Conservation (phyloP, 2,797 vertebrate genomes). For the Trichosurus vulpecula region DNA sequence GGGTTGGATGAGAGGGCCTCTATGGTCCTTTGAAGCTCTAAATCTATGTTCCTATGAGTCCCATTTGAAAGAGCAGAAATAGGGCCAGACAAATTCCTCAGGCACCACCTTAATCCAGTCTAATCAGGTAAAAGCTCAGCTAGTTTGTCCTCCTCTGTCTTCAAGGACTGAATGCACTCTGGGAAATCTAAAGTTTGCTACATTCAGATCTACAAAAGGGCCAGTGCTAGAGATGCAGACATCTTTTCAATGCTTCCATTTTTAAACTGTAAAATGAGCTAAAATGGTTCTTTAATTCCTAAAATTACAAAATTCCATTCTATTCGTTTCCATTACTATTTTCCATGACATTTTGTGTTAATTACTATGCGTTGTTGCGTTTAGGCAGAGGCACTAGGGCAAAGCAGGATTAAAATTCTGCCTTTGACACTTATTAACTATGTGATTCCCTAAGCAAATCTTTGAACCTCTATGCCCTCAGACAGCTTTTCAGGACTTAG, state of each 20-base stretch:
- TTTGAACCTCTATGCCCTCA: not conserved
- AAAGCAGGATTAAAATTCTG: not conserved
- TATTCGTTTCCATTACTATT: slow-evolving; percentile 12
- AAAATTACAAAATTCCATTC: slow-evolving; percentile 27
- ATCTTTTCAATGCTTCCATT: slow-evolving; percentile 6
- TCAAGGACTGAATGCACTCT: not conserved
- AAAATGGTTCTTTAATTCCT: slow-evolving; percentile 4
- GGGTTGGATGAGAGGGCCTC: not conserved
- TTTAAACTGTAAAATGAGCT: slow-evolving; percentile 18
- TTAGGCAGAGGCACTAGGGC: not conserved
- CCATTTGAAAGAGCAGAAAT: slow-evolving; percentile 14
- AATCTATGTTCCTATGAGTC: not conserved
- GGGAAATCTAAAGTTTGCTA: not conserved
- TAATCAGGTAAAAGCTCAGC: slow-evolving; percentile 4
- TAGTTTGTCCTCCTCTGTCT: not conserved
- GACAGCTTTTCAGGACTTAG: not conserved
- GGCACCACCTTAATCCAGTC: not conserved
- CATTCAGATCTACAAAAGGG: not conserved
- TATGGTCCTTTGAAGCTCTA: not conserved
- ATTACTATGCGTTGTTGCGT: not conserved
- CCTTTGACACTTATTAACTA: not conserved
- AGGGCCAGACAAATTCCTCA: not conserved
- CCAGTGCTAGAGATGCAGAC: not conserved
- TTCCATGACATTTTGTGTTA: not conserved
- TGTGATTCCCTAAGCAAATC: not conserved